These are phyloP conservation scores for Fragum sueziense DNA, from an alignment of 2,888 invertebrate species.

Conservation along the genomic window DNA sequence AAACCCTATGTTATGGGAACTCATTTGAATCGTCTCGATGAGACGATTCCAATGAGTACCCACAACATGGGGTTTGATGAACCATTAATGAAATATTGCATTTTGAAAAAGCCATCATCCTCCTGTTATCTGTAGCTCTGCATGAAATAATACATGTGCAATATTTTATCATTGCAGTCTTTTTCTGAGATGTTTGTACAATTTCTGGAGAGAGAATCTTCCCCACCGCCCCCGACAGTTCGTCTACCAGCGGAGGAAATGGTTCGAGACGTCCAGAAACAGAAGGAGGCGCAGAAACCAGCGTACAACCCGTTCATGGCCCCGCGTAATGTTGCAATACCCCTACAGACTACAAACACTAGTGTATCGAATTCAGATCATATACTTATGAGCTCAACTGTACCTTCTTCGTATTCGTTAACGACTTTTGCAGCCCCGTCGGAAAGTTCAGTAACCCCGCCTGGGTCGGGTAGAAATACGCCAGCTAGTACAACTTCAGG, in stretches of 20 bases:
- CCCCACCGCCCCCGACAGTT: conserved; percentile 84
- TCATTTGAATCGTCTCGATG: too few relatives aligned
- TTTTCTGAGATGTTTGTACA: conserved; percentile 89
- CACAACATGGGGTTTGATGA: too few relatives aligned
- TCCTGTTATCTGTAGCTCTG: too few relatives aligned
- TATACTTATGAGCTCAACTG: conserved; percentile 69
- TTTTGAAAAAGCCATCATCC: too few relatives aligned
- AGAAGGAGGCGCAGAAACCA: conserved; percentile 67
- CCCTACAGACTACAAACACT: conserved; percentile 45
- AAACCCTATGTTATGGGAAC: too few relatives aligned
- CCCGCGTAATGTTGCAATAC: conserved; percentile 76
- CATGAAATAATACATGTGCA: too few relatives aligned
- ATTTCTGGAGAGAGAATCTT: conserved; percentile 93
- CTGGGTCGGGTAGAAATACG: conserved; percentile 67
- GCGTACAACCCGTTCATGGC: conserved; percentile 80
- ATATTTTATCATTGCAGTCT: conserved; percentile 82
- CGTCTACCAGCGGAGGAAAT: conserved; percentile 82
- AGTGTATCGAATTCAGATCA: conserved; percentile 46
- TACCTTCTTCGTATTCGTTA: conserved; percentile 64
- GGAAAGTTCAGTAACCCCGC: conserved; percentile 53
- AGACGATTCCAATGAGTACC: too few relatives aligned
- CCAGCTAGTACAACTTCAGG: conserved; percentile 69
- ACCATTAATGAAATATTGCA: too few relatives aligned
- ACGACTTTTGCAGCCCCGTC: conserved; percentile 67
- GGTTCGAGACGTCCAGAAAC: conserved; percentile 76